phyloP scores from a whole-genome alignment of 2,888 invertebrate genomes.

The Argynnis bischoffii region DNA sequence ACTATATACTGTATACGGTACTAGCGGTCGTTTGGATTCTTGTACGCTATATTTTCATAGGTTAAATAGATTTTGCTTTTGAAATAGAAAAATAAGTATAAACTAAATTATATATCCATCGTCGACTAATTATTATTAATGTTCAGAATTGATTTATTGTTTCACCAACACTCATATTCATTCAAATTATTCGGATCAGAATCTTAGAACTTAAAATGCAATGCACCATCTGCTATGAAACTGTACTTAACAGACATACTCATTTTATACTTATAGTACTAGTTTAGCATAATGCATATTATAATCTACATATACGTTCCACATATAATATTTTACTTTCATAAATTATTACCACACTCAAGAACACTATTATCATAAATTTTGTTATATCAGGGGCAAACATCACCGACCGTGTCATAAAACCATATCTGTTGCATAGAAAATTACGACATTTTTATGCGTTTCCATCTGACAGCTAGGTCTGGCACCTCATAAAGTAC shows the following conservation, averaged over 20 bases:
- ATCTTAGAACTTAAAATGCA: no score
- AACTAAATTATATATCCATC: no score
- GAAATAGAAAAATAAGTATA: no score
- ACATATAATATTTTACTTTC: slow-evolving; percentile 17
- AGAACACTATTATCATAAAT: slow-evolving; percentile 34
- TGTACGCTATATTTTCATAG: no score
- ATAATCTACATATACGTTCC: slow-evolving; percentile 3
- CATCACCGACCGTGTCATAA: slow-evolving; percentile 48
- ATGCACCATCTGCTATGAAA: no score
- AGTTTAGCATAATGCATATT: background rate
- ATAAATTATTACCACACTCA: slow-evolving; percentile 32
- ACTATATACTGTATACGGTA: background rate
- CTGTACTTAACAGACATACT: no score
- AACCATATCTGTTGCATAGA: slow-evolving; percentile 68
- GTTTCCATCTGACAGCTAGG: slow-evolving; percentile 55
- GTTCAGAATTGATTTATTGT: no score
- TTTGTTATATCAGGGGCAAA: slow-evolving; percentile 37
- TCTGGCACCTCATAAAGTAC: slow-evolving; percentile 65
- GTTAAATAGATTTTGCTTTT: no score
- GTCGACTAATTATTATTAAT: no score
- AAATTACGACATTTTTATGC: slow-evolving; percentile 72
- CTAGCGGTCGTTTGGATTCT: background rate
- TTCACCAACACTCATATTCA: no score
- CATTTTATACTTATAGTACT: no score
- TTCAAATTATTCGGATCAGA: no score